Evolutionary conservation across 2,113 vertebrate species (phyloP).

Genomic region (Spea multiplicata): DNA sequence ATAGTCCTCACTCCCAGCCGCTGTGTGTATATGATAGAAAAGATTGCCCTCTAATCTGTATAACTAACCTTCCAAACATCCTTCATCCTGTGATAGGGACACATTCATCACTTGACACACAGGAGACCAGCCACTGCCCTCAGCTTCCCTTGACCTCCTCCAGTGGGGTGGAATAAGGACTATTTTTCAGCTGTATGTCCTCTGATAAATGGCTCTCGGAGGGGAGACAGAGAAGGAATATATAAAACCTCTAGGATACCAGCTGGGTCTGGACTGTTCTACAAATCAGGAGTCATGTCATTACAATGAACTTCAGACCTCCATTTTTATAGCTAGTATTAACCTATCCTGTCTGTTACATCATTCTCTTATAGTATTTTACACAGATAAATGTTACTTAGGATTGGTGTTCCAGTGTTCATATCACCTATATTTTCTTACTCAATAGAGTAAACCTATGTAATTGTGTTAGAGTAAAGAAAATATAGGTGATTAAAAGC

Average conservation of each 20-base stretch:
- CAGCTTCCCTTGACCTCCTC: conserved; percentile 43
- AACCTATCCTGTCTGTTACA: too few species aligned
- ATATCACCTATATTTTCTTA: too few species aligned
- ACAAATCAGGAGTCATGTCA: background rate
- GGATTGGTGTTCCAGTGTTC: too few species aligned
- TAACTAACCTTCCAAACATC: conserved; percentile 26
- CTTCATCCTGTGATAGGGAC: conserved; percentile 34
- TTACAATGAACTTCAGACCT: background rate
- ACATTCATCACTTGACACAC: conserved; percentile 32
- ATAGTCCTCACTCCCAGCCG: background rate
- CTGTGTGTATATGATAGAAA: background rate
- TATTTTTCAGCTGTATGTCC: conserved; percentile 42
- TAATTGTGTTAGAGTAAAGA: too few species aligned
- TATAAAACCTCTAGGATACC: conserved; percentile 17
- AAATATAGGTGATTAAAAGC: too few species aligned
- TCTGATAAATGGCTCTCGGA: conserved; percentile 38
- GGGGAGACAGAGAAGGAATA: conserved; percentile 20
- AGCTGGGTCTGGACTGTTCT: conserved; percentile 3
- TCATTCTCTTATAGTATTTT: too few species aligned
- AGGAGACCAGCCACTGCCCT: conserved; percentile 22
- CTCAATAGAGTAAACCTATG: too few species aligned
- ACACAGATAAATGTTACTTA: too few species aligned
- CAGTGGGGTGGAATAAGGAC: conserved; percentile 20
- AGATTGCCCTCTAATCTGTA: conserved; percentile 32
- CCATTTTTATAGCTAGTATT: background rate